Base-by-base conservation (phyloP, 1,140 invertebrate species). In the Dendroctonus valens region DNA sequence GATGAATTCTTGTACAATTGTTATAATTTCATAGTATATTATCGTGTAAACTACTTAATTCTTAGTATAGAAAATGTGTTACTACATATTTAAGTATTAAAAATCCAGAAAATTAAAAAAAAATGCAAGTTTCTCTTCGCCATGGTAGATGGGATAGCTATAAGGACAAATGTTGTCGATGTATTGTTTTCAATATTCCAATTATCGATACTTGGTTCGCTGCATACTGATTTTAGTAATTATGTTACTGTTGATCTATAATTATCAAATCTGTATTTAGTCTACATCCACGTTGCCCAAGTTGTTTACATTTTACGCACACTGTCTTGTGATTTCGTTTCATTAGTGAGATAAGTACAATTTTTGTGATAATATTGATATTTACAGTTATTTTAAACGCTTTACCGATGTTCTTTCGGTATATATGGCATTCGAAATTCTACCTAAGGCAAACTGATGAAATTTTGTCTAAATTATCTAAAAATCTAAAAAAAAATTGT, bases 11-110 rank as follows among this genome's bases (percentile, higher is more conserved):
- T 76, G 76, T 77, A 77, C 76, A 77, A 76, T 75, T 77, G 76
- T 77, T 77, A 77, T 77, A 68, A 76, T 77, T 77, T 77, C 75
- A 77, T 77, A 77, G 75, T 75, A 77, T 77, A 77, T 77, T 72
- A 73, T 72, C 71, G 73, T 62, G 60, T 65, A 69, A 69, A 69
- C 42, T 69, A 69, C 64, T 71, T 69, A 61, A 60, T 67, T 68
- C 40, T 46, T 71, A 65, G 67, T 42, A 63, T 74, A 72, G 71
- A 65, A 68, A 73, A 72, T 72, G 65, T 70, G 72, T 73, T 74
- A 72, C 60, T 73, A 70, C 68, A 59, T 70, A 68, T 72, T 57
- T 72, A 71, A 73, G 65, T 67, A 57, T 70, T 54, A 68, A 50
- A 26, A 57, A 63, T 65, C 46, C 59, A 66, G 58, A 57, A 67